These are phyloP conservation scores for Eidolon helvum DNA, from an alignment of 2,113 vertebrate species.

Conservation along the genomic window DNA sequence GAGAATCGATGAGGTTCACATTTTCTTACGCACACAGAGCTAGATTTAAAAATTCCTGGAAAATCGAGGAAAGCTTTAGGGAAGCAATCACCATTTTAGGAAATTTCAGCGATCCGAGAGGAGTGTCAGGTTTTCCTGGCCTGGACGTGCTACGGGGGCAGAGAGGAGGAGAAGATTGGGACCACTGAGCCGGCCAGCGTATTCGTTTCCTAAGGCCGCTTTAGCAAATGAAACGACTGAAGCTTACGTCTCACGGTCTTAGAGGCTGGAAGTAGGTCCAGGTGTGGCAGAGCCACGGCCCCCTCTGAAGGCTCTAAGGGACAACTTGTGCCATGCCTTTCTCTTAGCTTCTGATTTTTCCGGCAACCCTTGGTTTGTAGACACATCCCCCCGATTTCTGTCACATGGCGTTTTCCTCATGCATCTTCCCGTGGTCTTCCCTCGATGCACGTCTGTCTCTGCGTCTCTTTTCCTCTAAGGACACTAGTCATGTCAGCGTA, in stretches of 20 bases:
- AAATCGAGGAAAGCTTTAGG: not conserved
- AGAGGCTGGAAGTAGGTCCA: not conserved
- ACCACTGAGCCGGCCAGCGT: not conserved
- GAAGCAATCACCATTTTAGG: not conserved
- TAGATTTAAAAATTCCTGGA: not conserved
- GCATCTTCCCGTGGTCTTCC: not conserved
- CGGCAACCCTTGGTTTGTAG: not conserved
- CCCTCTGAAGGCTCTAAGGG: not conserved
- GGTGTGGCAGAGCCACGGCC: fast-evolving
- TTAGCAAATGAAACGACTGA: fast-evolving
- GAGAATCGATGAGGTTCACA: not conserved
- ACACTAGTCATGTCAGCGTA: not conserved
- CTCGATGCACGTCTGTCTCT: not conserved
- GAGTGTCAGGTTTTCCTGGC: not conserved
- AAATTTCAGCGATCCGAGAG: not conserved
- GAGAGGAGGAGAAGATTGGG: not conserved
- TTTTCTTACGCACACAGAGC: not conserved
- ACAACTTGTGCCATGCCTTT: not conserved
- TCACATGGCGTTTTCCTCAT: fast-evolving
- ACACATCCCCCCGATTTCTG: not conserved
- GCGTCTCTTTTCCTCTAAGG: not conserved
- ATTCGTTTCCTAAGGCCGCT: not conserved
- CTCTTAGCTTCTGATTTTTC: not conserved
- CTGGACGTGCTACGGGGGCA: fast-evolving
- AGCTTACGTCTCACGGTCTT: not conserved